Evolutionary conservation across 1,140 invertebrate genomes (phyloP).

Genomic region (Protaetia brevitarsis): DNA sequence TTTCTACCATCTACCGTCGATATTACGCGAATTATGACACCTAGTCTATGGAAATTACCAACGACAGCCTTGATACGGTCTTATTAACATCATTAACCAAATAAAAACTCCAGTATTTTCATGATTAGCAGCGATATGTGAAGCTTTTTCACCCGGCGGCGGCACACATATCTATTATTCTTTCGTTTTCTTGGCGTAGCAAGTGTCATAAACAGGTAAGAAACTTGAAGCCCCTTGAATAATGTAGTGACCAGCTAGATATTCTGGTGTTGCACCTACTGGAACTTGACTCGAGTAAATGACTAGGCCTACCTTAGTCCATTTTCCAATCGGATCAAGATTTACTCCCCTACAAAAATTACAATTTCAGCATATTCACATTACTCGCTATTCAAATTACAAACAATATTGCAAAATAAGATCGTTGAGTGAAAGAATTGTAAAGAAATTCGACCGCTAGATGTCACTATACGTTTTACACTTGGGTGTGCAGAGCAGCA

Average conservation of each 20-base stretch:
- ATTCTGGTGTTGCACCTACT: conserved; percentile 98
- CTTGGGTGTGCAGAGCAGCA: too few species aligned
- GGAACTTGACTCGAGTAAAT: conserved; percentile 96
- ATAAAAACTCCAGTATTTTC: conserved; percentile 97
- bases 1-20: conserved; percentile 87
- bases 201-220: conserved; percentile 94
- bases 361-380: too few species aligned
- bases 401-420: too few species aligned
- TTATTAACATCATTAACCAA: conserved; percentile 95
- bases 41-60: conserved; percentile 95
- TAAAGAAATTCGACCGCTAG: too few species aligned
- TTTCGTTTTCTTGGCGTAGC: conserved; percentile 95
- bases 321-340: conserved; percentile 96
- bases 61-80: conserved; percentile 91
- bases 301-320: conserved; percentile 98
- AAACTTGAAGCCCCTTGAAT: conserved; percentile 97
- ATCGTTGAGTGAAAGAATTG: too few species aligned
- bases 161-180: conserved; percentile 93
- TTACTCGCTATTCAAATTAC: too few species aligned
- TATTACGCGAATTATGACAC: conserved; percentile 91
- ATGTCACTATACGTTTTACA: too few species aligned
- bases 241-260: conserved; percentile 98
- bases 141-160: conserved; percentile 98
- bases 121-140: conserved; percentile 96
- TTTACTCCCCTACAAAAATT: conserved; percentile 96